Evolutionary conservation across 2,797 vertebrate genomes (phyloP), one percentile per base, ranked within the genome.

Genomic region (Cercopithecus mitis): DNA sequence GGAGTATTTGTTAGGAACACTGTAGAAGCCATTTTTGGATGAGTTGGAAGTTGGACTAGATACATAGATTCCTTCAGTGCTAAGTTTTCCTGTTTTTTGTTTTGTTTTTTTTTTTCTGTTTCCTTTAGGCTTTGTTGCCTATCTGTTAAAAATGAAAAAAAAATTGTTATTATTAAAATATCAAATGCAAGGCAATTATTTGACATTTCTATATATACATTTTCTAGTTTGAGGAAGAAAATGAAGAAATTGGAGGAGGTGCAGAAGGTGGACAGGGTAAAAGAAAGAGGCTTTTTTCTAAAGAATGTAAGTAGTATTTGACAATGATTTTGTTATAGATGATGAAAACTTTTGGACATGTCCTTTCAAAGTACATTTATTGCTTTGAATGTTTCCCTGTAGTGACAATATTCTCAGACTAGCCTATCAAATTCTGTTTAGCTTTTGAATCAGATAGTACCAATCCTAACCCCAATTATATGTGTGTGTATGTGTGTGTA

Each of bases 231-330:
- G 99, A 99, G 45, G 99, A 99, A 94, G 99, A 99, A 94, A 96
- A 98, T 92, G 99, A 99, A 3, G 99, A 99, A 33, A 98, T 99
- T 7, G 98, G 98, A 84, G 98, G 99, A 47, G 99, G 99, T 3
- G 96, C 98, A 7, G 99, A 99, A 25, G 99, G 99, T 20, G 99
- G 99, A 83, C 99, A 99, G 91, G 99, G 99, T 15, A 99, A 98
- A 97, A 99, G 99, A 95, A 99, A 99, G 97, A 98, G 99, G 95
- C 99, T 99, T 20, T 99, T 99, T 98, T 99, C 99, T 67, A 99
- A 99, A 98, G 99, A 99, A 98, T 98, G 99, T 99, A 98, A 99
- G 99, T 97, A 7, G 61, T 92, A 11, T 76, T 90, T 95, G 67
- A 50, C 45, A 86, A 0, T 87, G 41, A 83, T 91, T 95, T 83